phyloP scores from a whole-genome alignment of 1,140 invertebrate species.

The Hyles euphorbiae region DNA sequence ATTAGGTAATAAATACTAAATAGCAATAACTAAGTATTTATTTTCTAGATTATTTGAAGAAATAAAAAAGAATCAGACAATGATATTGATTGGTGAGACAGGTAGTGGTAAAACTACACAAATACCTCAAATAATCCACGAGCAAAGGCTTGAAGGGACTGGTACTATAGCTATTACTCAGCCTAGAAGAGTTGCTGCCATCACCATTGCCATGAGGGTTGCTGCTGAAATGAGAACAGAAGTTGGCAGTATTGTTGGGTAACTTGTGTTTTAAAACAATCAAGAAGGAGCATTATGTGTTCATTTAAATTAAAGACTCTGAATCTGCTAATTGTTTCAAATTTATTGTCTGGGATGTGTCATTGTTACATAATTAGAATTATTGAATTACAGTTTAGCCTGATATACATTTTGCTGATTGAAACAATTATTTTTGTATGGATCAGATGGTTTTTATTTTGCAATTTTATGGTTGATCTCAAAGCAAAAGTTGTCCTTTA shows the following conservation, averaged over 20 bases:
- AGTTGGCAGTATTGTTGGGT: slow-evolving; percentile 90
- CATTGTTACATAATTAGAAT: neutral
- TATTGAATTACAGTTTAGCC: slow-evolving; percentile 3
- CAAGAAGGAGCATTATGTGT: too few species aligned
- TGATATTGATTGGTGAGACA: slow-evolving; percentile 98
- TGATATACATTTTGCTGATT: too few species aligned
- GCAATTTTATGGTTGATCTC: too few species aligned
- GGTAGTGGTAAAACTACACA: slow-evolving; percentile 99
- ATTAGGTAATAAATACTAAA: neutral
- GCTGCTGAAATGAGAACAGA: slow-evolving; percentile 87
- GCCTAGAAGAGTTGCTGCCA: slow-evolving; percentile 92
- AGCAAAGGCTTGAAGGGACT: slow-evolving; percentile 88
- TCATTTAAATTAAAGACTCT: too few species aligned
- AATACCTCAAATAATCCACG: slow-evolving; percentile 94
- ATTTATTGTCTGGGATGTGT: too few species aligned
- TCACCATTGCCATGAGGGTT: slow-evolving; percentile 90
- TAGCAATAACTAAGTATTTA: neutral
- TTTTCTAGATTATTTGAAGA: slow-evolving; percentile 64
- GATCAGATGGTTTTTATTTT: too few species aligned
- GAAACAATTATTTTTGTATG: too few species aligned
- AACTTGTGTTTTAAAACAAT: slow-evolving; percentile 70
- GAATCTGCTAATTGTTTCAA: too few species aligned
- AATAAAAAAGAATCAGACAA: slow-evolving; percentile 63
- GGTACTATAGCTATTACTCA: slow-evolving; percentile 92
- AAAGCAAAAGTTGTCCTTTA: too few species aligned